A percentile compares a stretch with the other conserved stretches of the same genome.
Evolutionary conservation across 1,140 invertebrate genomes (phyloP).

Genomic region (Brachionus calyciflorus): DNA sequence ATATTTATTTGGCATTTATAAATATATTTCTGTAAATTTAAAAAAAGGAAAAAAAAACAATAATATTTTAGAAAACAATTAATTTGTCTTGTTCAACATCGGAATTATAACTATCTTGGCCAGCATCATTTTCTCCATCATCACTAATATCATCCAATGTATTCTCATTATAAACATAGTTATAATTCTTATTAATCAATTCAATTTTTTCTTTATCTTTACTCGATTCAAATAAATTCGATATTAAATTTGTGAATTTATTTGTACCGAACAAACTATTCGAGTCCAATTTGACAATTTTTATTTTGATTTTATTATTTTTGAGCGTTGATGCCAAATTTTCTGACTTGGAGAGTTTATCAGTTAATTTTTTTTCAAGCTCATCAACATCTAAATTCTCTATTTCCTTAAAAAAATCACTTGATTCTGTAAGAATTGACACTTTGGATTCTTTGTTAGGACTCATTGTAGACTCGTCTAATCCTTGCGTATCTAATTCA

Average conservation of each 20-base stretch:
- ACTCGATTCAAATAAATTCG: neutral
- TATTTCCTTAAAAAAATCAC: neutral
- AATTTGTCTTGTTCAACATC: too few species aligned
- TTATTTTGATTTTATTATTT: neutral
- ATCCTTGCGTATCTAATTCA: neutral
- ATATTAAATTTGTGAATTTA: neutral
- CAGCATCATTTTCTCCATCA: too few species aligned
- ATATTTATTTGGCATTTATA: too few species aligned
- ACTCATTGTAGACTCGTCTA: neutral
- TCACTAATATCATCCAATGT: neutral
- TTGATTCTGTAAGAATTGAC: neutral
- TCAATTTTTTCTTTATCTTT: neutral
- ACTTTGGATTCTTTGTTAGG: neutral
- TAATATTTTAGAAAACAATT: too few species aligned
- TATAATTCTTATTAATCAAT: neutral
- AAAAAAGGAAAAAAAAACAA: too few species aligned
- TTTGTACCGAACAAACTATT: neutral
- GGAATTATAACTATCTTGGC: too few species aligned
- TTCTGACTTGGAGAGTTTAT: neutral
- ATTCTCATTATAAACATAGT: neutral
- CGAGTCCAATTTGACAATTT: conserved; percentile 8
- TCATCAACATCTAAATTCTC: conserved; percentile 1
- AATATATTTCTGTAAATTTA: too few species aligned
- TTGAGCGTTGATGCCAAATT: neutral
- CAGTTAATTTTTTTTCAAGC: neutral